Evolutionary conservation across 2,797 vertebrate genomes (phyloP), one percentile per base, ranked within the genome.

Genomic region (Myotis vivesi): DNA sequence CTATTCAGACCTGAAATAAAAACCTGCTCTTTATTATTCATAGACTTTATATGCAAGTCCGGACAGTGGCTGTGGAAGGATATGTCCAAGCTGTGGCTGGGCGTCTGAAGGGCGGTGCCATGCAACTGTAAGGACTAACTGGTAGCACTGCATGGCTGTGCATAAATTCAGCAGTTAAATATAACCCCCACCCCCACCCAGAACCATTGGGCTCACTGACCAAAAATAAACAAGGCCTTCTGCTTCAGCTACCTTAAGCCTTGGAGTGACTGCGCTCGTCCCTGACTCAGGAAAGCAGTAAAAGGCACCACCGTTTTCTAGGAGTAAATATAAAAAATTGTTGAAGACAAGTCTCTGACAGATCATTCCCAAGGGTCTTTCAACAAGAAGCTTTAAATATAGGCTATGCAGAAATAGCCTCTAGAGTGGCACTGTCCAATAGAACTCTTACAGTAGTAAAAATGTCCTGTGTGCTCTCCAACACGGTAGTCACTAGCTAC

Each of bases 71-170:
- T 94, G 93, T 97, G 97, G 96, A 97, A 97, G 96, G 97, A 96
- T 97, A 95, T 97, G 97, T 97, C 97, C 97, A 96, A 92, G 96
- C 97, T 97, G 97, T 96, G 97, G 97, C 97, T 97, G 97, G 97
- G 94, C 84, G 95, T 94, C 95, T 92, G 87, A 44, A 92, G 92
- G 96, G 94, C 87, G 8, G 76, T 89, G 94, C 96, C 77, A 87
- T 91, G 46, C 92, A 79, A 97, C 97, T 97, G 75, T 75, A 95
- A 91, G 77, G 57, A 79, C 83, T 86, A 85, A 30, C 66, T 84
- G 66, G 68, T 59, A 66, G 94, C 89, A 46, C 66, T 71, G 94
- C 77, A 16, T 93, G 96, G 89, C 96, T 97, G 79, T 94, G 96
- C 94, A 59, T 69, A 55, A 53, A 76, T 79, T 53, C 87, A 77